Evolutionary conservation across 2,888 invertebrate genomes (phyloP).

Genomic region (Pimpla rufipes): DNA sequence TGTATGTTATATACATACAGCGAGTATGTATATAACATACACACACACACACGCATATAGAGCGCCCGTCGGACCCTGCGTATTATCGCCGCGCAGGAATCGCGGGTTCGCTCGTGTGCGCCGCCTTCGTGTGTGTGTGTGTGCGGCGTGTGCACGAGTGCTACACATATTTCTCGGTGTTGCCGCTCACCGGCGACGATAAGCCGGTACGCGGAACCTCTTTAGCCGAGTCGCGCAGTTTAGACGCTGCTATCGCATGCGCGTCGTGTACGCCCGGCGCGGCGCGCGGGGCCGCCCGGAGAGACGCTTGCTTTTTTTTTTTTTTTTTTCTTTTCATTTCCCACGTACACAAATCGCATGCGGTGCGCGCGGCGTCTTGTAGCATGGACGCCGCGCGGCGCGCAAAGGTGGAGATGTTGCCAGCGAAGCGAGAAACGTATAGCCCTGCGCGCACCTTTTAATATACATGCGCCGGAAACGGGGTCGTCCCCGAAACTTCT

Average conservation of each 20-base stretch:
- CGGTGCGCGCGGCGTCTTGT: conserved; percentile 14
- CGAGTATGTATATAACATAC: too few species aligned
- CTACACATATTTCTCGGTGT: not conserved
- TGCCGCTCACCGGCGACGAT: not conserved
- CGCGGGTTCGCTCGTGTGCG: too few species aligned
- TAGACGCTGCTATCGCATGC: conserved; percentile 17
- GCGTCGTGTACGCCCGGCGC: not conserved
- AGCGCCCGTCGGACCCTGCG: too few species aligned
- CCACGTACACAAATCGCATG: not conserved
- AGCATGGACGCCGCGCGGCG: conserved; percentile 29
- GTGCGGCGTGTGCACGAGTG: too few species aligned
- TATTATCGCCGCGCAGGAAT: too few species aligned
- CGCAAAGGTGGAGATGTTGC: not conserved
- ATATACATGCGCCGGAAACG: conserved; percentile 81
- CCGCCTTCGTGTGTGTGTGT: too few species aligned
- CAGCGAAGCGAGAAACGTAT: conserved; percentile 17
- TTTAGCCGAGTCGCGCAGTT: conserved; percentile 15
- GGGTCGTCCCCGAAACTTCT: conserved; percentile 80
- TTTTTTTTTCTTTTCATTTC: not conserved
- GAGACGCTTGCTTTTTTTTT: not conserved
- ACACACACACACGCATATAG: too few species aligned
- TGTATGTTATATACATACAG: too few species aligned
- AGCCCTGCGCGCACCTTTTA: conserved; percentile 79
- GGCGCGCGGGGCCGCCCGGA: not conserved
- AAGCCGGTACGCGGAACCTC: conserved; percentile 43